Base-by-base conservation (phyloP, 2,888 invertebrate species). In the Drosophila histrio region DNA sequence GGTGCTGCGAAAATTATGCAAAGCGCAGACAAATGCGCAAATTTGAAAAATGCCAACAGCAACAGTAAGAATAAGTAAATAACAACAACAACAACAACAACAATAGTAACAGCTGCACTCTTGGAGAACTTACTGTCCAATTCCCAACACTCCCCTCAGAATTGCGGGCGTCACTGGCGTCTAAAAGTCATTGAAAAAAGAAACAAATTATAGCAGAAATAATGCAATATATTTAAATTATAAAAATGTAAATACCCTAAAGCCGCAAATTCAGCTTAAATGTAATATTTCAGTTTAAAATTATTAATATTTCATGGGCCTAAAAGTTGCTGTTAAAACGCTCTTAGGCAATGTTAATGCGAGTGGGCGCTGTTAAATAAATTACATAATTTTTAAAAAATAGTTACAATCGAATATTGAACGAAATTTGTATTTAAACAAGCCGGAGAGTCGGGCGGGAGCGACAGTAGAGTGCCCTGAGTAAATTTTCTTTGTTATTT, bases 31-130 rank as follows among this genome's bases (percentile, higher is more conserved):
- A 85, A 87, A 78, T 81, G 79, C 77, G 77, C 82, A 81, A 83
- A 87, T 83, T 87, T 81, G 64, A 85, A 77, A 87, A 81, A 83
- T 85, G 88, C 79, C 86, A 82, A 59, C 70, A 76, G 67, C 75
- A 64, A 79, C 63, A 63, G 41, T 32, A 39, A 44, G 21, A 59
- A 59, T 28, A 15, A 34, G 13, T 52, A n/a, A 11, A 19, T 38
- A 64, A 46, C 66, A 74, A 50, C 52, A 57, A 39, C 32, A 47
- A 36, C 36, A 41, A 47, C 7, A 56, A 21, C 39, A 58, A 43
- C 50, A 61, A 50, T 41, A 50, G 22, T 32, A 50, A 52, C 53
- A 78, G 77, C 87, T 71, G 69, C 68, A 43, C 15, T 72, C 61
- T 52, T 26, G 22, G n/a, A 21, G 13, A 32, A 22, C 9, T 22